Conservation (phyloP, 2,888 invertebrate species). For the Diogma glabrata region DNA sequence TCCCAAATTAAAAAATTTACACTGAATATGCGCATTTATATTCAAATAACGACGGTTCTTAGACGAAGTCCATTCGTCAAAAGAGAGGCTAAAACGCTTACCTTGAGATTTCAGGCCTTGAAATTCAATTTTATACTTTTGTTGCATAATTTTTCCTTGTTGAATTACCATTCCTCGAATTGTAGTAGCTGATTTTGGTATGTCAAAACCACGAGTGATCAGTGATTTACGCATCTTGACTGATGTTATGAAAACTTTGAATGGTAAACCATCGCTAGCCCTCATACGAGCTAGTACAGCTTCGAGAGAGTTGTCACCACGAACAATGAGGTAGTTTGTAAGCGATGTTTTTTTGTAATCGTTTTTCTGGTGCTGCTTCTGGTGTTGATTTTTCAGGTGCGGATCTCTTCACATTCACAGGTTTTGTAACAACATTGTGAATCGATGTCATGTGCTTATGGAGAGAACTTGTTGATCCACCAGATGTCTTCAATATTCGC, state of each 20-base stretch:
- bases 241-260: not conserved
- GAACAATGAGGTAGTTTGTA: not conserved
- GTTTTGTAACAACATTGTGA: not conserved
- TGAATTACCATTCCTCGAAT: too few relatives aligned
- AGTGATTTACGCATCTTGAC: too few relatives aligned
- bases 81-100: not conserved
- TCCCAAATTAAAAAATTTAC: too few relatives aligned
- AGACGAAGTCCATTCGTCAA: not conserved
- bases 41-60: not conserved
- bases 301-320: constrained; percentile 1
- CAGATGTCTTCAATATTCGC: not conserved
- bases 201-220: too few relatives aligned
- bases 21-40: too few relatives aligned
- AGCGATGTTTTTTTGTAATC: constrained; percentile 1
- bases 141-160: not conserved
- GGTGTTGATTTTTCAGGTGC: not conserved
- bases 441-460: not conserved
- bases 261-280: not conserved
- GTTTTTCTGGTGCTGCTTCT: constrained; percentile 1
- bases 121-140: not conserved
- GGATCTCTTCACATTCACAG: too few relatives aligned
- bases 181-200: too few relatives aligned
- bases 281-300: too few relatives aligned
- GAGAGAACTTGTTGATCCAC: not conserved
- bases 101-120: not conserved